Conservation (phyloP, 2,888 invertebrate species). For the Ectemnius continuus region DNA sequence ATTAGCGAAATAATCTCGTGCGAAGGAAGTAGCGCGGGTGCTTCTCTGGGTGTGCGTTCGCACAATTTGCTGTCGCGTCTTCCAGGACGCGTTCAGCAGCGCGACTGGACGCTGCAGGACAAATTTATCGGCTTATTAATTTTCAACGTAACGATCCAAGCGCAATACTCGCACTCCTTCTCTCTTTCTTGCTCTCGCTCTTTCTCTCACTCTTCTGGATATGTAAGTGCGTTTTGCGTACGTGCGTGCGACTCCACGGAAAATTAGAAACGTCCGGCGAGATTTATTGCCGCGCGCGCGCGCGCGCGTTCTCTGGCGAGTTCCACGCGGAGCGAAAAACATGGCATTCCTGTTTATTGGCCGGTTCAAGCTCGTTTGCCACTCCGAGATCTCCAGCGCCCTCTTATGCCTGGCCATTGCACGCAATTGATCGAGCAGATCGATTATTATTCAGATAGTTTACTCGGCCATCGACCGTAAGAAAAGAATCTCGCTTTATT, state of each 20-base stretch:
- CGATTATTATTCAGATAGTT: too few relatives aligned
- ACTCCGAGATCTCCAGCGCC: too few relatives aligned
- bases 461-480: too few relatives aligned
- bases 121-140: too few relatives aligned
- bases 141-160: constrained; percentile 2
- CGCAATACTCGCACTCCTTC: background rate
- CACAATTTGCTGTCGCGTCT: too few relatives aligned
- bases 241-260: constrained; percentile 33
- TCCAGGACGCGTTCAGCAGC: background rate
- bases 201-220: too few relatives aligned
- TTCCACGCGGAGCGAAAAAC: constrained; percentile 23
- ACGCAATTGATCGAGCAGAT: too few relatives aligned
- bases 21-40: too few relatives aligned
- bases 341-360: constrained; percentile 34
- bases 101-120: constrained; percentile 14
- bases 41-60: too few relatives aligned
- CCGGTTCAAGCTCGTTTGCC: constrained; percentile 39
- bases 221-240: constrained; percentile 27
- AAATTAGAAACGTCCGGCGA: constrained; percentile 42
- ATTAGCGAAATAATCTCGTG: too few relatives aligned
- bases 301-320: constrained; percentile 19
- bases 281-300: constrained; percentile 34
- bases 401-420: too few relatives aligned
- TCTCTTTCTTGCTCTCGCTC: background rate
- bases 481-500: too few relatives aligned